Base-by-base conservation (phyloP, 1,140 invertebrate species). In the Drosophila willistoni region DNA sequence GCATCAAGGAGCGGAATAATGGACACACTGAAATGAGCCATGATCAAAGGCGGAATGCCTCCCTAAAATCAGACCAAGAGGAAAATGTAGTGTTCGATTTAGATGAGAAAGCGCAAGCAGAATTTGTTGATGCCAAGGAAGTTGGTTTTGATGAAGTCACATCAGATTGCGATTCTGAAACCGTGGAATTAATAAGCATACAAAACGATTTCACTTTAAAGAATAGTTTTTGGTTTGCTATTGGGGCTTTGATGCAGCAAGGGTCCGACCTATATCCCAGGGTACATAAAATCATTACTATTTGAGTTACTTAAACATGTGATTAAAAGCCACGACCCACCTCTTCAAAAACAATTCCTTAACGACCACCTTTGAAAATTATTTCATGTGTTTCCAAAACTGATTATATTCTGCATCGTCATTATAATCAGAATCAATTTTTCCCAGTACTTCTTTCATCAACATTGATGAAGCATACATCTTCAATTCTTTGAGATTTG, bases 161-260 rank as follows among this genome's bases (percentile, higher is more conserved):
- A 1, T 73, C 70, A 13, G 82, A 90, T n/a, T 73, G 83, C 57
- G 92, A 93, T 59, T 59, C 56, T 12, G 56, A 59, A 83, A 92
- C 92, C 41, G 57, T 89, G 81, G 92, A 92, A 44, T 82, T 94
- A 70, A 91, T 91, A 65, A 93, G 85, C 79, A 92, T 92, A 41
- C 94, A 95, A 93, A 97, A 97, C 92, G 95, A 96, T 91, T 97
- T 97, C 90, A 96, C 87, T 12, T 69, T 90, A 55, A 90, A 83
- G 83, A 97, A 97, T 93, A 96, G 95, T 93, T 96, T 98, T 92
- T 98, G 97, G 97, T 98, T 98, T 93, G 96, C 97, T 12, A 96
- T 98, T 75, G 97, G 97, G 60, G 97, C 97, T 9, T 95, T 98
- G 73, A 98, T 98, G 97, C 97, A 98, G 92, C 97, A 98, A 94